Percentiles rank a stretch among this genome's conserved stretches.
phyloP scores from a whole-genome alignment of 2,113 vertebrate species.

The Hemiprocne comata region DNA sequence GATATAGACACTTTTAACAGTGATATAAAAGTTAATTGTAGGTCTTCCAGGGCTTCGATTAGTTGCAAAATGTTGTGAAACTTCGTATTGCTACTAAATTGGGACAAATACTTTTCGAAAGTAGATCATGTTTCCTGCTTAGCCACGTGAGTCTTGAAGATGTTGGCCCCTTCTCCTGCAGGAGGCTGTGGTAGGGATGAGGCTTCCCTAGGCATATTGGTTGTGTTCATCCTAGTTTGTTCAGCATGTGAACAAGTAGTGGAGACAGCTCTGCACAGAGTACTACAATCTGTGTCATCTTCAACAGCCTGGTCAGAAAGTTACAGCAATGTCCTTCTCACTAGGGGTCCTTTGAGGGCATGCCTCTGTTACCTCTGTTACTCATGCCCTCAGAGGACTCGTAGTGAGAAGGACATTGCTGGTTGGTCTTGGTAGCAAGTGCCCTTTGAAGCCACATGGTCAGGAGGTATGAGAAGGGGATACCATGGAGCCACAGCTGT shows the following conservation, averaged over 20 bases:
- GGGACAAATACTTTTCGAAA: neutral
- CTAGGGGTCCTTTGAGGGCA: neutral
- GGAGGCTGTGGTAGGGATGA: neutral
- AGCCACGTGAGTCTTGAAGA: accelerated
- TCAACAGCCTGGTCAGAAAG: neutral
- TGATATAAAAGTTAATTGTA: neutral
- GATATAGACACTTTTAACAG: neutral
- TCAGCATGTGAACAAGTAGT: accelerated
- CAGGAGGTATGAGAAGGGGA: neutral
- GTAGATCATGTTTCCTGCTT: neutral
- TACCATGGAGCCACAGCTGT: neutral
- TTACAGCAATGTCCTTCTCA: accelerated
- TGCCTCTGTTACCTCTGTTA: too few species aligned
- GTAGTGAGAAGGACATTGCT: too few species aligned
- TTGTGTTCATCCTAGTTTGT: neutral
- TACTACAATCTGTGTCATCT: neutral
- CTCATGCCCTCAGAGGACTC: too few species aligned
- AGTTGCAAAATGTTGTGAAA: neutral
- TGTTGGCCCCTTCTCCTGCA: neutral
- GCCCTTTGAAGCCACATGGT: neutral
- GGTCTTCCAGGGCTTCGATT: neutral
- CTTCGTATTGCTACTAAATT: neutral
- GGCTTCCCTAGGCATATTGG: accelerated
- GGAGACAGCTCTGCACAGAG: neutral
- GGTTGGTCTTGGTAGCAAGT: neutral